Percentiles rank a stretch among this genome's conserved stretches.
These are phyloP conservation scores for Heliconius ethilla DNA, from an alignment of 2,888 invertebrate genomes.

Conservation along the genomic window DNA sequence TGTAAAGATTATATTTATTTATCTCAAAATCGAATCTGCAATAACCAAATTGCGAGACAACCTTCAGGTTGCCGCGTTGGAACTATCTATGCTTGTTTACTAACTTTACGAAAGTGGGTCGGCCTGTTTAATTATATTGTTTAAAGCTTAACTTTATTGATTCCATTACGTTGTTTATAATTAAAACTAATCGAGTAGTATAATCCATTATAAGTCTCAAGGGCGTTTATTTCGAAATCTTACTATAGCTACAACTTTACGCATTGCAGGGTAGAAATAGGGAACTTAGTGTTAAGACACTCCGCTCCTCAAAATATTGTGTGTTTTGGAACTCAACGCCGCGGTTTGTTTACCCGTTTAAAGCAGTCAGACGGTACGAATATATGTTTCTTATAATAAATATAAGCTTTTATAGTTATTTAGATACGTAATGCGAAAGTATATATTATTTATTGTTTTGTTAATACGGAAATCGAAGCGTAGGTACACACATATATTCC, in stretches of 20 bases:
- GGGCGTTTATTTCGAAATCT: conserved; percentile 7
- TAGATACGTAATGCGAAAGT: background rate
- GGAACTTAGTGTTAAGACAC: background rate
- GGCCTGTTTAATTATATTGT: conserved; percentile 24
- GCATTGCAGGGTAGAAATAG: too few relatives aligned
- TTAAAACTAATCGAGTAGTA: conserved; percentile 21
- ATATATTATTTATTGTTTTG: background rate
- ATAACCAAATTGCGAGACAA: conserved; percentile 15
- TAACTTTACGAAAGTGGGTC: conserved; percentile 21
- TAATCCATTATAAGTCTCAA: conserved; percentile 15
- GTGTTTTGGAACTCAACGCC: too few relatives aligned
- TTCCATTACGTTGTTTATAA: conserved; percentile 16
- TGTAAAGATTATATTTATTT: conserved; percentile 1
- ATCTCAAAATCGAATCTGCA: conserved; percentile 14
- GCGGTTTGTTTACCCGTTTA: too few relatives aligned
- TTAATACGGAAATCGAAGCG: background rate
- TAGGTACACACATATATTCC: background rate
- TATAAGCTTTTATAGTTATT: background rate
- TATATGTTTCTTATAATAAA: background rate
- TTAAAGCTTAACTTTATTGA: conserved; percentile 21
- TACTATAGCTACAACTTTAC: background rate
- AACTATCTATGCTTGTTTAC: conserved; percentile 15
- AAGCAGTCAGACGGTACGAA: background rate
- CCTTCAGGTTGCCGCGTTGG: conserved; percentile 6
- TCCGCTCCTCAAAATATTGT: background rate